phyloP scores from a whole-genome alignment of 2,113 vertebrate genomes.

The Cyanistes caeruleus region DNA sequence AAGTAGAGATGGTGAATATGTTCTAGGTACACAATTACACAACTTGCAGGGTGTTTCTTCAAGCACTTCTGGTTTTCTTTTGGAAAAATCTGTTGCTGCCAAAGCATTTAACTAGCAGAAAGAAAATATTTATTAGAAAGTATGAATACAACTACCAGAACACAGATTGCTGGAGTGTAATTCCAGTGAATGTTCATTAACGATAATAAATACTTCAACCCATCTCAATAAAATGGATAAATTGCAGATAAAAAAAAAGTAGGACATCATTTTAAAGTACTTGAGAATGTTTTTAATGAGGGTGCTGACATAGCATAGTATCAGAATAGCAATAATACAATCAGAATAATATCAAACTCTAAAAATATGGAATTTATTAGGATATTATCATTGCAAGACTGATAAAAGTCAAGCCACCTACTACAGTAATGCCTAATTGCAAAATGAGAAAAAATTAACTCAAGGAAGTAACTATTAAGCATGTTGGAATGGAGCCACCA shows the following conservation, averaged over 20 bases:
- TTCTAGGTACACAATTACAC: background rate
- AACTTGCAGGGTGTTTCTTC: background rate
- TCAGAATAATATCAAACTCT: background rate
- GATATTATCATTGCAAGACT: background rate
- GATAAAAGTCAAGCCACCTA: background rate
- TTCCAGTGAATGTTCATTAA: background rate
- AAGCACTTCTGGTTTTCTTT: background rate
- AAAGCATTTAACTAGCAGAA: background rate
- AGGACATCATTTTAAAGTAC: background rate
- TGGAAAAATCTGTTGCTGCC: background rate
- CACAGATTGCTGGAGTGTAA: background rate
- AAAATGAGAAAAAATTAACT: background rate
- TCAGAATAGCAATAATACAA: background rate
- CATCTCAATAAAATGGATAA: background rate
- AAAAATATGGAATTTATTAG: background rate
- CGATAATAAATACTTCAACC: background rate
- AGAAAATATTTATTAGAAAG: constrained; percentile 1
- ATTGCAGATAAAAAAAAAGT: background rate
- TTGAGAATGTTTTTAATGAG: background rate
- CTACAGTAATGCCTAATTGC: background rate
- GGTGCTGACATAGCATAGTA: background rate
- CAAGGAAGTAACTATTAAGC: background rate
- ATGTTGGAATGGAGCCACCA: background rate
- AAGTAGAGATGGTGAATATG: background rate
- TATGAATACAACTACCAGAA: background rate